Evolutionary conservation across 2,113 vertebrate genomes (phyloP).

Genomic region (Nothocercus julius): DNA sequence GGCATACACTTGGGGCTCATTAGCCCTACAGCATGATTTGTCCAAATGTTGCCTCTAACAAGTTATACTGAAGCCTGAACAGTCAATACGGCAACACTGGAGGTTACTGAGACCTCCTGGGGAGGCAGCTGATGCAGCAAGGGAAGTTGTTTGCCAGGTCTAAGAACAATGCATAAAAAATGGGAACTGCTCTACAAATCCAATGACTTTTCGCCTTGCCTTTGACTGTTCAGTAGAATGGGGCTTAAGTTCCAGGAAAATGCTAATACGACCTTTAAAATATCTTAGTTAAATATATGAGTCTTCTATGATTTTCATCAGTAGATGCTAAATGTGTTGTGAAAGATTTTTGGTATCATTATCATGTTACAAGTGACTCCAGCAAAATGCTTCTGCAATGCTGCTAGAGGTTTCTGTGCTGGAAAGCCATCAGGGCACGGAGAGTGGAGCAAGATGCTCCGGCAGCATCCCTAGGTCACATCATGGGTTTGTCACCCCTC

Average conservation of each 20-base stretch:
- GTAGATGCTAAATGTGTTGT: too few species aligned
- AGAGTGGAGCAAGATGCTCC: background rate
- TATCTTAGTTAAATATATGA: background rate
- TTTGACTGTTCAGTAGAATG: background rate
- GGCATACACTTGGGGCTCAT: background rate
- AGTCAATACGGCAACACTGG: background rate
- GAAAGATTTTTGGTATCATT: background rate
- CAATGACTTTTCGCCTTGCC: background rate
- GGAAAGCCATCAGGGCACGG: fast-evolving
- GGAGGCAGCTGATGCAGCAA: background rate
- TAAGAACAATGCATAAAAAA: background rate
- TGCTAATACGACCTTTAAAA: background rate
- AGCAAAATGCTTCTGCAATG: background rate
- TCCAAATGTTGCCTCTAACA: background rate
- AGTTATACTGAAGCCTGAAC: background rate
- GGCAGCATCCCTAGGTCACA: background rate
- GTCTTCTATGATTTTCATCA: background rate
- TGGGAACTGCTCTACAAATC: background rate
- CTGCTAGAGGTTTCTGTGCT: background rate
- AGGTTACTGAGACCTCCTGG: background rate
- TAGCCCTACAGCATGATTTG: background rate
- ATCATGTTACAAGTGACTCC: background rate
- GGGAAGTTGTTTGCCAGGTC: background rate
- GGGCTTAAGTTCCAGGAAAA: background rate
- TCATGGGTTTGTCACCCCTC: background rate